Evolutionary conservation across 2,888 invertebrate species (phyloP).

Genomic region (Netelia virgata): DNA sequence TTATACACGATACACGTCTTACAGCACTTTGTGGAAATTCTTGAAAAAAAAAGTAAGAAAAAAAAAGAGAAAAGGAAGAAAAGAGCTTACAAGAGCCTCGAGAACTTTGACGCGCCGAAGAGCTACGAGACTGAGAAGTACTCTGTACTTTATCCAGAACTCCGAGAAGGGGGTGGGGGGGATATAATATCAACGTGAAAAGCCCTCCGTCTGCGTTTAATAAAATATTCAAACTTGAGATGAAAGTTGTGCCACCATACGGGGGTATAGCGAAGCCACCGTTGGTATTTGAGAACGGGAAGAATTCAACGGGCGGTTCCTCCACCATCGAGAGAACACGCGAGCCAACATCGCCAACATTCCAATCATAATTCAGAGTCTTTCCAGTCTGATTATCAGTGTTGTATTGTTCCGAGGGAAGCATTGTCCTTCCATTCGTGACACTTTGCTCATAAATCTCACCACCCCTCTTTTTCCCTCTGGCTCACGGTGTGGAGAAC

Average conservation of each 20-base stretch:
- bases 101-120: conserved; percentile 43
- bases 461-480: conserved; percentile 6
- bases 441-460: conserved; percentile 38
- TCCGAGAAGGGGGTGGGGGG: conserved; percentile 17
- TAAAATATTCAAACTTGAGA: conserved; percentile 65
- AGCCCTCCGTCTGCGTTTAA: conserved; percentile 44
- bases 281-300: background rate
- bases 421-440: conserved; percentile 31
- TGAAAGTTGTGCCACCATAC: conserved; percentile 35
- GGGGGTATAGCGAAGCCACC: background rate
- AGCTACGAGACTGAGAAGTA: conserved; percentile 19
- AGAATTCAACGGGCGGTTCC: conserved; percentile 51
- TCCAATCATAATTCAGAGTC: conserved; percentile 70
- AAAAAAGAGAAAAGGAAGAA: no score
- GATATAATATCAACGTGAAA: conserved; percentile 48
- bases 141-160: conserved; percentile 23
- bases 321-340: conserved; percentile 65
- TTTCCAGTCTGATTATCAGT: conserved; percentile 57
- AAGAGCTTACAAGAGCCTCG: background rate
- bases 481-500: conserved; percentile 11
- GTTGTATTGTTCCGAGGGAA: conserved; percentile 53
- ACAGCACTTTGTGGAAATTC: conserved; percentile 27
- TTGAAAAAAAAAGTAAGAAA: background rate
- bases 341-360: conserved; percentile 68
- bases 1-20: conserved; percentile 41